Evolutionary conservation across 2,888 invertebrate species (phyloP).

Genomic region (Ichneumon xanthorius): DNA sequence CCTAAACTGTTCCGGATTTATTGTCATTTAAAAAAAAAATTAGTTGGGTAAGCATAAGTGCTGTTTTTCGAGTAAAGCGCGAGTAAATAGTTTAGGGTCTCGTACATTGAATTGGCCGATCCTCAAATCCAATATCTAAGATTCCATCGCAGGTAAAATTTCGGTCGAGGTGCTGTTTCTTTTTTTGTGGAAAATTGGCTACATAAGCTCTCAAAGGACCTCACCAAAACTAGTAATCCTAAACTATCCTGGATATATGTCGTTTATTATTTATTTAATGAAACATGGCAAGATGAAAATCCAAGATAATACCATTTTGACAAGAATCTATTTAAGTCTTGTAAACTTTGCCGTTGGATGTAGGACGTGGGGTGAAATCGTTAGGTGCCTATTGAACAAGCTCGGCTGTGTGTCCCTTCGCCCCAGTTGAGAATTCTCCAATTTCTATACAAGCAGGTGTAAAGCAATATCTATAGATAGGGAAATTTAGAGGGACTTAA

Average conservation of each 20-base stretch:
- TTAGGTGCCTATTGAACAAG: background rate
- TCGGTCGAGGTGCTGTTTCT: background rate
- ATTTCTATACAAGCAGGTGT: conserved; percentile 33
- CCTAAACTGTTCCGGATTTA: no score
- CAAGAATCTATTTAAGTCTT: background rate
- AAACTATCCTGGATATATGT: background rate
- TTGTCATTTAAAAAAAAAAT: no score
- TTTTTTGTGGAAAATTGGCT: background rate
- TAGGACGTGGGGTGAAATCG: background rate
- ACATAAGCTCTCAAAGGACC: background rate
- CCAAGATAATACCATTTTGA: background rate
- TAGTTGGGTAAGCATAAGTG: conserved; percentile 35
- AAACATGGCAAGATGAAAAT: background rate
- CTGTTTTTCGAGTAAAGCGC: conserved; percentile 9
- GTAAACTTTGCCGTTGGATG: background rate
- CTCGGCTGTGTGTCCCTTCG: background rate
- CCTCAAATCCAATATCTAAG: background rate
- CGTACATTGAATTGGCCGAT: background rate
- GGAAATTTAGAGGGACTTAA: background rate
- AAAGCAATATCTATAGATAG: conserved; percentile 33
- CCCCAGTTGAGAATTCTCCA: background rate
- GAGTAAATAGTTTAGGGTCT: background rate
- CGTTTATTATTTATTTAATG: background rate
- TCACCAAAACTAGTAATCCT: background rate
- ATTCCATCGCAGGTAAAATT: background rate